phyloP scores from a whole-genome alignment of 2,113 vertebrate genomes.

The Chamaea fasciata region DNA sequence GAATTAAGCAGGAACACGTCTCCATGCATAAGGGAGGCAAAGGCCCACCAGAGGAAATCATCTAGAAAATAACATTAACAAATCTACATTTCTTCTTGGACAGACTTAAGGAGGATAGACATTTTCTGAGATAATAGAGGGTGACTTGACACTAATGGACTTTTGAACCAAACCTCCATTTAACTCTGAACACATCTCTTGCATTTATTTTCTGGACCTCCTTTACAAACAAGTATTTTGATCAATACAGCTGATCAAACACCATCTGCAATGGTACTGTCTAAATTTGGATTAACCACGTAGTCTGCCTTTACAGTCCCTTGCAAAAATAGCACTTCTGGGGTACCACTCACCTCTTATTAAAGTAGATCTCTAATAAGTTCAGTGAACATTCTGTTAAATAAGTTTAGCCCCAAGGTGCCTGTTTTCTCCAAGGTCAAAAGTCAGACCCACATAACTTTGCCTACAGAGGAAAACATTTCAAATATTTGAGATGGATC shows the following conservation, averaged over 20 bases:
- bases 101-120: background rate
- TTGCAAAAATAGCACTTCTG: background rate
- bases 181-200: background rate
- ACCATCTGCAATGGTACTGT: background rate
- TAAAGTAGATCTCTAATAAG: background rate
- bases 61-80: background rate
- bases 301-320: background rate
- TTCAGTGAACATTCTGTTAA: background rate
- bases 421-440: background rate
- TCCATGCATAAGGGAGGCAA: fast-evolving
- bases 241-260: background rate
- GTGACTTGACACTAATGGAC: background rate
- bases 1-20: background rate
- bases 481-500: background rate
- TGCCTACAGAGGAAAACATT: background rate
- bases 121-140: background rate
- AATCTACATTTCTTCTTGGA: background rate
- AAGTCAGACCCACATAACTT: background rate
- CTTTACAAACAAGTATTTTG: background rate
- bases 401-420: background rate
- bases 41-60: background rate
- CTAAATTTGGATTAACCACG: background rate
- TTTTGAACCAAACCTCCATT: background rate
- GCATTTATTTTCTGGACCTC: background rate
- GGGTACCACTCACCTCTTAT: background rate